phyloP scores from a whole-genome alignment of 1,140 invertebrate species.

The Apis laboriosa region DNA sequence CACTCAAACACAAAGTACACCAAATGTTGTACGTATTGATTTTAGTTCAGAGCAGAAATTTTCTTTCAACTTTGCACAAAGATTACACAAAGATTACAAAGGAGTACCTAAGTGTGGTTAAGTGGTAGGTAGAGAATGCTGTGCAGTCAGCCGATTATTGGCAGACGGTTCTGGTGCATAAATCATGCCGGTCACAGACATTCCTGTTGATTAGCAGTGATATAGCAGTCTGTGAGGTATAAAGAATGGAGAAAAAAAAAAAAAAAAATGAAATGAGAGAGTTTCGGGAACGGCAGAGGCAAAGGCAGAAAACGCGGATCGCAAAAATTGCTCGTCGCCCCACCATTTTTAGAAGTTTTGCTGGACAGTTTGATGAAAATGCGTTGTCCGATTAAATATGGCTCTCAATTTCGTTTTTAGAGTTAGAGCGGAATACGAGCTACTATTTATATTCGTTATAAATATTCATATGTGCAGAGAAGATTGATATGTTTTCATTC shows the following conservation, averaged over 20 bases:
- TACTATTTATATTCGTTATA: too few relatives aligned
- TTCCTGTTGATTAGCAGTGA: constrained; percentile 70
- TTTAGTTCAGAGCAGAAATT: too few relatives aligned
- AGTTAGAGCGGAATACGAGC: too few relatives aligned
- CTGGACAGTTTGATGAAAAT: constrained; percentile 22
- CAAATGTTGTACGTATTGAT: too few relatives aligned
- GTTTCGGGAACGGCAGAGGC: background rate
- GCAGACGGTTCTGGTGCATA: constrained; percentile 55
- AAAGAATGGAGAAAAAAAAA: background rate
- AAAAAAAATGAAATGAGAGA: constrained; percentile 2
- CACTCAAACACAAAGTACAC: too few relatives aligned
- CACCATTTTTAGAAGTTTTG: constrained; percentile 27
- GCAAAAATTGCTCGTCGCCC: constrained; percentile 10
- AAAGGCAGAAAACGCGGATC: constrained; percentile 5
- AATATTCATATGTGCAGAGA: too few relatives aligned
- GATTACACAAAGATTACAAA: background rate
- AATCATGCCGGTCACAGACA: constrained; percentile 66
- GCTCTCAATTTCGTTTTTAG: constrained; percentile 12
- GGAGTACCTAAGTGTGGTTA: background rate
- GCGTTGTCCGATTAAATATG: constrained; percentile 21
- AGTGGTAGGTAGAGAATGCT: constrained; percentile 4
- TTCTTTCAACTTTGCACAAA: too few relatives aligned
- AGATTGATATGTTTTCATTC: too few relatives aligned
- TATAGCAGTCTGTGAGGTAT: constrained; percentile 49
- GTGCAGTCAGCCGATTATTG: constrained; percentile 49